Base-by-base conservation (phyloP, 30 jellyfish, hydroid and myxozoan species). In the Euphysa ruthae region DNA sequence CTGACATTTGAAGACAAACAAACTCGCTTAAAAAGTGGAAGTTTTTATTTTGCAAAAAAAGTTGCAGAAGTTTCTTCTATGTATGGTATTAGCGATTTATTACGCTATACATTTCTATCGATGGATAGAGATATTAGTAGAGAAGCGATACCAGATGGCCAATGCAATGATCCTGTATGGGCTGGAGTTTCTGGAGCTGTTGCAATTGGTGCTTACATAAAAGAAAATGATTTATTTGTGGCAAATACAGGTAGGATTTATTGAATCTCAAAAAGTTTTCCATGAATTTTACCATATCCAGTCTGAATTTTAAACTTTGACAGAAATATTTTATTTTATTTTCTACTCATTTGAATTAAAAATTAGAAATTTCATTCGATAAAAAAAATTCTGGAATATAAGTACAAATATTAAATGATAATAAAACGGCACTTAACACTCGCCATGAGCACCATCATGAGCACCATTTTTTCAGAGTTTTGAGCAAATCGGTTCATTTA, bases 181-280 rank as follows among this genome's bases (percentile, higher is more conserved):
- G 55, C 74, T 32, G 98, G 98, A 4, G 21, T 90, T 26, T 84
- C 98, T 12, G 98, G 98, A 6, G 81, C 98, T 26, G 93, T 93
- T 61, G 98, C 94, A 14, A 66, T 90, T 42, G 87, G 77, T 18
- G 94, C 98, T n/a, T 74, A 79, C 13, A 50, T 90, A 5, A 65
- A 81, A 34, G 92, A 66, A 32, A 77, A 82, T 46, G 78, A 69
- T 50, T 57, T 90, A n/a, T 69, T 49, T 63, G 79, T 90, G 49
- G 95, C 98, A 4, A 90, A 69, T 50, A 81, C 98, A 49, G 96
- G 96, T 86, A 57, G 26, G 4, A 1, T 4, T 3, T 27, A n/a
- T n/a, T 8, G n/a, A 38, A 8, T 38, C 12, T 38, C 14, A 38
- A 38, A 38, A n/a, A n/a, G n/a, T n/a, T n/a, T n/a, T n/a, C n/a